phyloP scores from a whole-genome alignment of 1,140 invertebrate species.

The Lordiphosa clarofinis region DNA sequence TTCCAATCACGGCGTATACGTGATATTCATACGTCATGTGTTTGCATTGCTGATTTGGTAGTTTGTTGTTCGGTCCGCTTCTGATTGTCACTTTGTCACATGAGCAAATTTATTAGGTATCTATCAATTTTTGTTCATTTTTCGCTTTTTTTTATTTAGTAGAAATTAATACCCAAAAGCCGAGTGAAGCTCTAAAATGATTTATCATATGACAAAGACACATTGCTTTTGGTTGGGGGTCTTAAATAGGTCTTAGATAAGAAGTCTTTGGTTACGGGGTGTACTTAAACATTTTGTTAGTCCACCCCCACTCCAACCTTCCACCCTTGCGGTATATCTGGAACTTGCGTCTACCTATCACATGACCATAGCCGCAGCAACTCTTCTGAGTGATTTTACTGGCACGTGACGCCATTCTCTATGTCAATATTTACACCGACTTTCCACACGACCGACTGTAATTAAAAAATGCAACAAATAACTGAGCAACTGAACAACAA shows the following conservation, averaged over 20 bases:
- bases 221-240: slow-evolving; percentile 18
- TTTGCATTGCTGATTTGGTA: slow-evolving; percentile 4
- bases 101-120: slow-evolving; percentile 30
- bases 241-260: slow-evolving; percentile 34
- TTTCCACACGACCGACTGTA: slow-evolving; percentile 49
- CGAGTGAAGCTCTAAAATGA: slow-evolving; percentile 34
- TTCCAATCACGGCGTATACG: slow-evolving; percentile 46
- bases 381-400: slow-evolving; percentile 40
- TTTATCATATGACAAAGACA: slow-evolving; percentile 58
- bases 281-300: slow-evolving; percentile 22
- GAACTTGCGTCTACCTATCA: slow-evolving; percentile 55
- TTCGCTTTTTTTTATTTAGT: slow-evolving; percentile 14
- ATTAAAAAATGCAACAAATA: slow-evolving; percentile 40
- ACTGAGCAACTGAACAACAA: slow-evolving; percentile 7
- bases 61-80: neutral
- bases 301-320: neutral
- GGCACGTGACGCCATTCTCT: slow-evolving; percentile 56
- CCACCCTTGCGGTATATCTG: slow-evolving; percentile 51
- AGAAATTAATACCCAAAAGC: slow-evolving; percentile 29
- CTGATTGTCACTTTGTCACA: slow-evolving; percentile 16
- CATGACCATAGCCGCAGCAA: slow-evolving; percentile 46
- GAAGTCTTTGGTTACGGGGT: slow-evolving; percentile 17
- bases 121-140: slow-evolving; percentile 35
- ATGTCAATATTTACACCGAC: slow-evolving; percentile 44
- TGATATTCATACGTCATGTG: slow-evolving; percentile 39